Evolutionary conservation across 2,113 vertebrate species (phyloP).

Genomic region (Seriola quinqueradiata): DNA sequence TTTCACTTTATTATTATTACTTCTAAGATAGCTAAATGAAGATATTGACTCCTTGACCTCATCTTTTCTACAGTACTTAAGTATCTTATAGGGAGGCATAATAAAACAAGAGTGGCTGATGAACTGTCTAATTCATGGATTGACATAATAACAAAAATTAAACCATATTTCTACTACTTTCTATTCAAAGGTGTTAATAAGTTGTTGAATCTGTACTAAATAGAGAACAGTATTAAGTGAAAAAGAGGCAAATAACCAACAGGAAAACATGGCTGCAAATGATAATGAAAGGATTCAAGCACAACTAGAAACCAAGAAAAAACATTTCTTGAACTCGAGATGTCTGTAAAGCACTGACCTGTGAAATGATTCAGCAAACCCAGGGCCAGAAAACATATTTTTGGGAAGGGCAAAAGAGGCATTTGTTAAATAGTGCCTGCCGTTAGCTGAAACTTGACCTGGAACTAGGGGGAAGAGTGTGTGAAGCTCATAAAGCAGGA

Average conservation of each 20-base stretch:
- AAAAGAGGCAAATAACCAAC: neutral
- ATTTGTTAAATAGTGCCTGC: neutral
- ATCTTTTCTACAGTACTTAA: neutral
- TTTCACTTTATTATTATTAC: slow-evolving; percentile 19
- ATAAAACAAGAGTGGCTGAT: no score
- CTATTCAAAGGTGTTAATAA: neutral
- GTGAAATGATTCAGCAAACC: neutral
- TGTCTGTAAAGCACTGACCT: neutral
- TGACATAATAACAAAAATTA: neutral
- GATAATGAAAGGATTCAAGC: neutral
- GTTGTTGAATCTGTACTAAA: neutral
- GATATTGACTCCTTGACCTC: neutral
- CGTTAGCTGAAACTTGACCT: neutral
- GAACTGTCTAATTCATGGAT: no score
- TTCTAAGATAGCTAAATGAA: neutral
- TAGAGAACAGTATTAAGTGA: neutral
- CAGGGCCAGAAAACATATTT: neutral
- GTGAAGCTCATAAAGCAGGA: slow-evolving; percentile 2
- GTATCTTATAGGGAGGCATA: neutral
- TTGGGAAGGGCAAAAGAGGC: neutral
- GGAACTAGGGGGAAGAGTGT: neutral
- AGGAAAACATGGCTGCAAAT: neutral
- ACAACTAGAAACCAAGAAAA: neutral
- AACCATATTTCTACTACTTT: neutral
- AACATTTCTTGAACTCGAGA: neutral